Evolutionary conservation across 2,797 vertebrate species (phyloP).

Genomic region (Phrynocephalus vlangalii): DNA sequence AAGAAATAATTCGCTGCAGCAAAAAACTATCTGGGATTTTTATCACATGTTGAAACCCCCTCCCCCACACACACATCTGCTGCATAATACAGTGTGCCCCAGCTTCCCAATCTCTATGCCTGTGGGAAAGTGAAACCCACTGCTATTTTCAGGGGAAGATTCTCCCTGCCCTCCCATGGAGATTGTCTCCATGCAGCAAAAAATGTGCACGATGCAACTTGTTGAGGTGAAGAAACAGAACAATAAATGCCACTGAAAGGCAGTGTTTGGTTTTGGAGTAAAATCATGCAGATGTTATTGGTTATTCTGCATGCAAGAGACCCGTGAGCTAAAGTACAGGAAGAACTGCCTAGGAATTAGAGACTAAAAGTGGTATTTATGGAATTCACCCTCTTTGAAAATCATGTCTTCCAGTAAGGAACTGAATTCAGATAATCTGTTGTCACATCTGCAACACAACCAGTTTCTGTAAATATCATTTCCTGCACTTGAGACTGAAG

Average conservation of each 20-base stretch:
- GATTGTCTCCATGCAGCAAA: background rate
- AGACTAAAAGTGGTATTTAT: background rate
- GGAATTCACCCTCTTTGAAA: background rate
- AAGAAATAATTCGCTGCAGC: background rate
- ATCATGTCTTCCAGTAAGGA: slow-evolving; percentile 18
- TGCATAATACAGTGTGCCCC: background rate
- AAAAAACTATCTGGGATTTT: background rate
- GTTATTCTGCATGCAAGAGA: slow-evolving; percentile 3
- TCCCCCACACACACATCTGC: background rate
- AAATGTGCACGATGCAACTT: background rate
- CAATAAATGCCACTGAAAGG: slow-evolving; percentile 26
- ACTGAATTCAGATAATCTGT: background rate
- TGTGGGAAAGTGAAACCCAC: slow-evolving; percentile 1
- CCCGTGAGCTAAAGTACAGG: background rate
- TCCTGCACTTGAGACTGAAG: too few species aligned
- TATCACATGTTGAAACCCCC: background rate
- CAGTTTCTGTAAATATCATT: background rate
- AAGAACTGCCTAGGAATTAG: background rate
- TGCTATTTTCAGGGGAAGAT: slow-evolving; percentile 9
- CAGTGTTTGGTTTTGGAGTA: slow-evolving; percentile 9
- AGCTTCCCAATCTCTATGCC: background rate
- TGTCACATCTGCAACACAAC: slow-evolving; percentile 5
- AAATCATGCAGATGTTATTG: background rate
- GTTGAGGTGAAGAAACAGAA: background rate
- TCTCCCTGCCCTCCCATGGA: too few species aligned